Base-by-base conservation (phyloP, 2,888 invertebrate genomes). In the Lottia gigantea region DNA sequence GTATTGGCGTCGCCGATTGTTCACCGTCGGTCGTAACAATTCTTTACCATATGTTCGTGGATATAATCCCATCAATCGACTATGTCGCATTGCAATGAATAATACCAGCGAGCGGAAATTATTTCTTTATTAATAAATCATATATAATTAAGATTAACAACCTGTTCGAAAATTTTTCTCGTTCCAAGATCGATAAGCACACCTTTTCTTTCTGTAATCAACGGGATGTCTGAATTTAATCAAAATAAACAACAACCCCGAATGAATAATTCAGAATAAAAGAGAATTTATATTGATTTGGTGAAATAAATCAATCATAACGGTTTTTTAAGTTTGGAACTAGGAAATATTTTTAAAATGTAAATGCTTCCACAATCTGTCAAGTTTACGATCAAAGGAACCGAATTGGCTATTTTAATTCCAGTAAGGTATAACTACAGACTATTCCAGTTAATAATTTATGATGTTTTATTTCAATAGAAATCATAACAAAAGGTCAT, bases 91-190 rank as follows among this genome's bases (percentile, higher is more conserved):
- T 49, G 49, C 49, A 19, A 12, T 49, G 49, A 49, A 49, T 49
- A 49, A 49, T 49, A 49, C 19, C 49, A 19, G 19, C 49, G 31
- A 49, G n/a, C 16, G 49, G 19, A 49, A 49, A 49, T 49, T 49
- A 49, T 49, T 49, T 49, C 49, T 49, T 49, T 49, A 49, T 49
- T 49, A 49, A 49, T 49, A 49, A 49, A 49, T 49, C 49, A 49
- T 49, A 49, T 49, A 49, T 49, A 49, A 49, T 49, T 49, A 49
- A 19, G 49, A 49, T 49, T 49, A 49, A 49, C 49, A 49, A 49
- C 19, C 49, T 49, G 49, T 49, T 49, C 49, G 8, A 49, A 49
- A 49, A 49, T 19, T 49, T 49, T 31, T n/a, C 31, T 31, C 31
- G 2, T 31, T 19, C 19, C 49, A n/a, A 49, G 19, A 49, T 49